These are phyloP conservation scores for Sternarchorhynchus goeldii DNA, from an alignment of 2,797 vertebrate genomes.

Conservation along the genomic window DNA sequence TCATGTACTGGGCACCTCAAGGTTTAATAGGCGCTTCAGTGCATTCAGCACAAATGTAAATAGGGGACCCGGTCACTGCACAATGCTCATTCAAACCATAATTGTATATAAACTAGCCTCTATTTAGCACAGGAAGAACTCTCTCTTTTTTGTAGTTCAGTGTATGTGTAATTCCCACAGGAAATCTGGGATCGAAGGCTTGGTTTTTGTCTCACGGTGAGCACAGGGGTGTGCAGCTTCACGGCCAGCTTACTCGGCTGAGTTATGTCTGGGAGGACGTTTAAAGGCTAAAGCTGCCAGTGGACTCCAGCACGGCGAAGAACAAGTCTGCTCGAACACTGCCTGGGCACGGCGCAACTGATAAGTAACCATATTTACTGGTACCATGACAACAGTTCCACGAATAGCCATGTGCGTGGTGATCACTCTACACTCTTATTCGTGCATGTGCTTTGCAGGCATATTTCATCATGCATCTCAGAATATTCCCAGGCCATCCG, in stretches of 20 bases:
- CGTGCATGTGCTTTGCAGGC: conserved; percentile 36
- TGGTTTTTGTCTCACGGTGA: conserved; percentile 25
- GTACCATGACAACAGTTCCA: conserved; percentile 52
- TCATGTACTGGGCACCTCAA: conserved; percentile 75
- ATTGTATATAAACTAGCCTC: conserved; percentile 47
- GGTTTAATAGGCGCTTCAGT: conserved; percentile 61
- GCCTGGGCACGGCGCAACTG: conserved; percentile 46
- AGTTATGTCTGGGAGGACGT: conserved; percentile 67
- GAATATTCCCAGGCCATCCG: conserved; percentile 15
- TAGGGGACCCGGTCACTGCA: conserved; percentile 61
- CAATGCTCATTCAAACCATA: conserved; percentile 66
- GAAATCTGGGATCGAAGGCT: conserved; percentile 43
- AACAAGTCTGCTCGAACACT: conserved; percentile 34
- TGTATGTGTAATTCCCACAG: conserved; percentile 59
- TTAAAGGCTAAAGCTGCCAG: conserved; percentile 53
- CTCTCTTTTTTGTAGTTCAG: conserved; percentile 68
- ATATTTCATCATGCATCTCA: conserved; percentile 40
- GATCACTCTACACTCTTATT: conserved; percentile 43
- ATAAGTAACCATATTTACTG: conserved; percentile 49
- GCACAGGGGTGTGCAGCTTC: conserved; percentile 56
- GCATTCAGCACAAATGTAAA: conserved; percentile 65
- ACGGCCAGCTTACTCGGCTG: conserved; percentile 64
- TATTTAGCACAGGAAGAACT: conserved; percentile 50
- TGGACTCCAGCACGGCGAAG: conserved; percentile 42
- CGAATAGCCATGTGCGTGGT: conserved; percentile 42